Conservation (phyloP, 2,888 invertebrate genomes). For the Prenolepis imparis region DNA sequence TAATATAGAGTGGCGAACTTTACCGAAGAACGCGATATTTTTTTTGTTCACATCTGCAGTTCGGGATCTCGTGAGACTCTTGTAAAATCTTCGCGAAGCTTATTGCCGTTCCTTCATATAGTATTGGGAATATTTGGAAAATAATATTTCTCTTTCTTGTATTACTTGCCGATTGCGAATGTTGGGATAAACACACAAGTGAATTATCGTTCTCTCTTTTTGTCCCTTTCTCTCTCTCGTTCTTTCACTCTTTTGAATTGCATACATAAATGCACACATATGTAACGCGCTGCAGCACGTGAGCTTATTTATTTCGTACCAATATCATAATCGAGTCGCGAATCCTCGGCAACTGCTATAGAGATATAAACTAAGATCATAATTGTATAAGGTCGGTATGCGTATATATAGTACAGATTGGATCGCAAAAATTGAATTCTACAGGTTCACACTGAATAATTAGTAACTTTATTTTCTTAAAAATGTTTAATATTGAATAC, state of each 20-base stretch:
- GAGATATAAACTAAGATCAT: slow-evolving; percentile 79
- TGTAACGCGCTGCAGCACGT: slow-evolving; percentile 43
- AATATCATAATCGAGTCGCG: slow-evolving; percentile 62
- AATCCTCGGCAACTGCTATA: slow-evolving; percentile 73
- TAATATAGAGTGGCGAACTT: slow-evolving; percentile 49
- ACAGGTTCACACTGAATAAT: slow-evolving; percentile 20
- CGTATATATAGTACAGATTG: slow-evolving; percentile 53
- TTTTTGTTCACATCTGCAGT: slow-evolving; percentile 9
- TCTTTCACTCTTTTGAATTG: slow-evolving; percentile 24
- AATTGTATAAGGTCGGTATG: slow-evolving; percentile 67
- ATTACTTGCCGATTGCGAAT: slow-evolving; percentile 51
- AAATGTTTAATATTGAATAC: background rate
- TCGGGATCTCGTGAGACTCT: slow-evolving; percentile 25
- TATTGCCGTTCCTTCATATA: slow-evolving; percentile 59
- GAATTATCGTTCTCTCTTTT: background rate
- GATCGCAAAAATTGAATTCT: background rate
- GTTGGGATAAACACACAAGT: slow-evolving; percentile 45
- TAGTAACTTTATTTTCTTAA: background rate
- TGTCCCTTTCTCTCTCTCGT: background rate
- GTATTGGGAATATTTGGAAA: slow-evolving; percentile 55
- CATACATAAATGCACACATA: slow-evolving; percentile 45
- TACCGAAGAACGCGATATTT: slow-evolving; percentile 41
- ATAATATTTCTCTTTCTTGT: slow-evolving; percentile 47
- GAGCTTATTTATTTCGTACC: slow-evolving; percentile 57
- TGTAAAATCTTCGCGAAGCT: slow-evolving; percentile 50